Evolutionary conservation across 2,797 vertebrate genomes (phyloP), one percentile per base, ranked within the genome.

Genomic region (Enteromius radiatus): DNA sequence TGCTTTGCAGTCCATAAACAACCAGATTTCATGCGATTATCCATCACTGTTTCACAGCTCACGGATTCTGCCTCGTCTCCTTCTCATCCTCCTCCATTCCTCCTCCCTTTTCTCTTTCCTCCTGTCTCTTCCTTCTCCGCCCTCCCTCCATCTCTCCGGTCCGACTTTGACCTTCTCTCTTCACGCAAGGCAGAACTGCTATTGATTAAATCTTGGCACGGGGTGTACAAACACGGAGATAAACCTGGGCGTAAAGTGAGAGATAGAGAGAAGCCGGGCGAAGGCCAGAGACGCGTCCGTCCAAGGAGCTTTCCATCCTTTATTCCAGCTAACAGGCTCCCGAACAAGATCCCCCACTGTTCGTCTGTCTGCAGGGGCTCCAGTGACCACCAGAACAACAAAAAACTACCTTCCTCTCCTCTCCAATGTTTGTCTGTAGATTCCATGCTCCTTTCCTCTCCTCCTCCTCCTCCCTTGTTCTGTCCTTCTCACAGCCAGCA

Each of bases 121-220:
- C 43, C 45, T 76, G 61, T 80, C 69, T 63, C 67, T 77, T 64
- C 75, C 43, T 77, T 65, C 86, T 83, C 83, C 85, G 47, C 77
- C 80, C 74, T 83, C 79, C 86, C 86, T 90, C 88, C 87, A 83
- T 91, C 89, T 89, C 85, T 86, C 76, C 73, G 45, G 82, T 87
- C 78, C 90, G 88, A 88, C 90, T 90, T 91, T 94, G 94, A 95
- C 94, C 93, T 95, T 95, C 95, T 93, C 91, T 92, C 93, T 93
- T 94, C 92, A 93, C 91, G 92, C 91, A 86, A 91, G 92, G 91
- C 91, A 92, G 91, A 93, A 91, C 92, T 91, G 92, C 92, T 94
- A 95, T 95, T 95, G 94, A 95, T 95, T 93, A 93, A 92, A 95
- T 95, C 93, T 94, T 93, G 93, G 93, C 94, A 94, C 91, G 91